Percentiles rank a stretch among this genome's conserved stretches.
Conservation (phyloP, 1,140 invertebrate genomes). For the Myzus persicae region DNA sequence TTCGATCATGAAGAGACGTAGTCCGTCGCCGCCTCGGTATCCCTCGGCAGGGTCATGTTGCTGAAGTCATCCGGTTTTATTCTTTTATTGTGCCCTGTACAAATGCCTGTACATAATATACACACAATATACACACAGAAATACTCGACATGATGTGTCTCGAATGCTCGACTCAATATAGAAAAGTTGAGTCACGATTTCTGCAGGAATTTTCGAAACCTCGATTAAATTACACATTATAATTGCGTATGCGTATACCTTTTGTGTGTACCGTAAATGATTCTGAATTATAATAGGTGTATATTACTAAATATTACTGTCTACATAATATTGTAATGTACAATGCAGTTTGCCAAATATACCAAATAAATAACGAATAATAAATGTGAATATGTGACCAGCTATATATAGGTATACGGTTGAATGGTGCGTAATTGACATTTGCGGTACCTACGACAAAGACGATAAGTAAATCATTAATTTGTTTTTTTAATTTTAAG, state of each 20-base stretch:
- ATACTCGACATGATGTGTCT: neutral
- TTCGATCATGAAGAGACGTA: neutral
- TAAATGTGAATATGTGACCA: neutral
- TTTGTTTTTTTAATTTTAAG: too few species aligned
- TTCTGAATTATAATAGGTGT: neutral
- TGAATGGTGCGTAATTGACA: neutral
- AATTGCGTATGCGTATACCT: neutral
- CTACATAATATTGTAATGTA: neutral
- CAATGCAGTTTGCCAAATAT: too few species aligned
- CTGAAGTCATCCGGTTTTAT: neutral
- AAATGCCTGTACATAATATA: too few species aligned
- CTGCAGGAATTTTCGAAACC: neutral
- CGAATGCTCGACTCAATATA: neutral
- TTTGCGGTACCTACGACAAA: neutral
- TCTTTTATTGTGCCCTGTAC: neutral
- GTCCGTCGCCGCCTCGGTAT: neutral
- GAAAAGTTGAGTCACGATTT: neutral
- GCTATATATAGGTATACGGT: too few species aligned
- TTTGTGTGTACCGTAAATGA: neutral
- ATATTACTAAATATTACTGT: neutral
- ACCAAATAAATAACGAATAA: neutral
- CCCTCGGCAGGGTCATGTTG: neutral
- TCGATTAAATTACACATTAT: neutral
- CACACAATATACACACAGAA: neutral
- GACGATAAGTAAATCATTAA: neutral